Evolutionary conservation across 2,888 invertebrate species (phyloP).

Genomic region (Mimumesa dahlbomi): DNA sequence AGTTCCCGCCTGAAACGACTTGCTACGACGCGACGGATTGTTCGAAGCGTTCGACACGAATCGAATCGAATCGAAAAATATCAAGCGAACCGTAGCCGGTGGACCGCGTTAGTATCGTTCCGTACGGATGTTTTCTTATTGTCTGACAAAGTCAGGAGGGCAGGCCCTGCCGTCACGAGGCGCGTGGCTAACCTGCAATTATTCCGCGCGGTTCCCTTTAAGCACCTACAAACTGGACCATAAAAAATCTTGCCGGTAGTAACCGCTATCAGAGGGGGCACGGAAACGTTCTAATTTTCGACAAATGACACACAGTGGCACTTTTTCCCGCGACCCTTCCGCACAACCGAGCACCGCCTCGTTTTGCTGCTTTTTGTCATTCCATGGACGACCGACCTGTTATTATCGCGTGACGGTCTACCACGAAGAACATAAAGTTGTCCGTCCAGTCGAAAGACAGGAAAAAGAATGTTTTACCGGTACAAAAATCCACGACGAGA

Average conservation of each 20-base stretch:
- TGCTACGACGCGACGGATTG: no score
- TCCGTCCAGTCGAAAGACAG: slow-evolving; percentile 10
- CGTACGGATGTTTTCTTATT: background rate
- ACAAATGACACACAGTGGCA: slow-evolving; percentile 55
- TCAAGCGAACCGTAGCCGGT: background rate
- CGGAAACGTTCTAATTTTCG: slow-evolving; percentile 67
- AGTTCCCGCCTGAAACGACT: no score
- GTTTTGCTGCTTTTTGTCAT: slow-evolving; percentile 61
- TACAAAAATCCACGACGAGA: no score
- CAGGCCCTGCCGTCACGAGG: background rate
- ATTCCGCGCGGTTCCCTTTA: slow-evolving; percentile 43
- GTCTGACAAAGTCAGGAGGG: background rate
- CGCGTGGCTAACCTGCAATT: slow-evolving; percentile 56
- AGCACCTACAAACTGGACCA: slow-evolving; percentile 15
- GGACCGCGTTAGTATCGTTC: no score
- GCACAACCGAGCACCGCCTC: slow-evolving; percentile 22
- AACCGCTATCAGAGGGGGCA: slow-evolving; percentile 31
- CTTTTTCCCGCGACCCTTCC: slow-evolving; percentile 35
- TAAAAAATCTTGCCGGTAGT: slow-evolving; percentile 45
- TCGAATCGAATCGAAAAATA: slow-evolving; percentile 20
- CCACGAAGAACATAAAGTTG: slow-evolving; percentile 63
- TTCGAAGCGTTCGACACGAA: no score
- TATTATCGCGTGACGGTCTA: slow-evolving; percentile 70
- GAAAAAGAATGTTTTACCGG: slow-evolving; percentile 16
- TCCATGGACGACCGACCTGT: slow-evolving; percentile 58